These are phyloP conservation scores for Pachypanchax playfairii DNA, from an alignment of 2,113 vertebrate genomes.

Conservation along the genomic window DNA sequence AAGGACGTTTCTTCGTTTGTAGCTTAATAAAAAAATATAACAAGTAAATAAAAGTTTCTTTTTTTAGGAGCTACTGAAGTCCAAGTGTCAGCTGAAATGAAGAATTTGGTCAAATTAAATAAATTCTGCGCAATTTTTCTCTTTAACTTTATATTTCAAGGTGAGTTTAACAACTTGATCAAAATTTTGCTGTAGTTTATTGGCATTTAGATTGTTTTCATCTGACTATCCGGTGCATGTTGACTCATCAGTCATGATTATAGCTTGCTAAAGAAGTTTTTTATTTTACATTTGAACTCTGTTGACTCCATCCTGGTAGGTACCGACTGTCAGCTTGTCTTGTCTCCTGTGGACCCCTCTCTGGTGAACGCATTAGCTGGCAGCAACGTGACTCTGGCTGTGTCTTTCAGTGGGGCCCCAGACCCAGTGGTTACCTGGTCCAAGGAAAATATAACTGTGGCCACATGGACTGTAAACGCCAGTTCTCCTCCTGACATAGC, in stretches of 20 bases:
- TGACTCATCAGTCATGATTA: no score
- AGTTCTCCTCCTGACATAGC: conserved; percentile 13
- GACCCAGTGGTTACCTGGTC: conserved; percentile 67
- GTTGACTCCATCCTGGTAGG: conserved; percentile 41
- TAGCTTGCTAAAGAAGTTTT: no score
- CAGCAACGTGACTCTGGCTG: conserved; percentile 62
- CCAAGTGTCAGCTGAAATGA: conserved; percentile 29
- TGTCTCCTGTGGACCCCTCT: conserved; percentile 33
- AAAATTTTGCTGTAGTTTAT: not conserved
- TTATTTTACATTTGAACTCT: no score
- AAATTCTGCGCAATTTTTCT: conserved; percentile 14
- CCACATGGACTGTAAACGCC: conserved; percentile 57
- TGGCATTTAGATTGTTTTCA: no score
- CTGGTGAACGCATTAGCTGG: conserved; percentile 43
- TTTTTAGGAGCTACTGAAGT: not conserved
- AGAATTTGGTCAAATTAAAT: not conserved
- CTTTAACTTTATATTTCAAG: conserved; percentile 30
- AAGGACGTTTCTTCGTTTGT: not conserved
- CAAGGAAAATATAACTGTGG: conserved; percentile 39
- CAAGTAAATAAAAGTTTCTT: no score
- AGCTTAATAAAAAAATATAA: no score
- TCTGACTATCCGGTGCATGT: no score
- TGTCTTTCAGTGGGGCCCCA: conserved; percentile 52
- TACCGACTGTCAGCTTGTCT: conserved; percentile 28
- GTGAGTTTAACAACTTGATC: no score